Conservation (phyloP, 2,797 vertebrate genomes). For the Sebastes goodei region DNA sequence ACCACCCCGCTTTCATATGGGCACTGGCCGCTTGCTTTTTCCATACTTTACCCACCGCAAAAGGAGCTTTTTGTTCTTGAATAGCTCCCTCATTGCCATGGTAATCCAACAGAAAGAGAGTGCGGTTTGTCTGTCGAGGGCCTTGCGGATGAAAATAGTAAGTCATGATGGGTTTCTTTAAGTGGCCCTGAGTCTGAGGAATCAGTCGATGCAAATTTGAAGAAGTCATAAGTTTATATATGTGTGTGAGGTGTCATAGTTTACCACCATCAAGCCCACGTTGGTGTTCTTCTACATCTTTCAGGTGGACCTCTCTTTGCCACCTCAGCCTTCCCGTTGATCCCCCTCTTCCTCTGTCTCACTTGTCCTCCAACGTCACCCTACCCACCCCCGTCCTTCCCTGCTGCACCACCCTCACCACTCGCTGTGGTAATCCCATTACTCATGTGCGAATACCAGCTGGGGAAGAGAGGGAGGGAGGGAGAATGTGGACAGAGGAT, state of each 20-base stretch:
- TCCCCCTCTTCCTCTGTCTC: slow-evolving; percentile 61
- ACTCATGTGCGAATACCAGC: slow-evolving; percentile 85
- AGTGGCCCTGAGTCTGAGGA: slow-evolving; percentile 60
- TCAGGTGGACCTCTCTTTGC: slow-evolving; percentile 34
- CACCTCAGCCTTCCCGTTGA: slow-evolving; percentile 34
- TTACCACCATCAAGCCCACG: background rate
- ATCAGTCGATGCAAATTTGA: slow-evolving; percentile 33
- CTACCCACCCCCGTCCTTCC: slow-evolving; percentile 43
- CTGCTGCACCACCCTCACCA: slow-evolving; percentile 65
- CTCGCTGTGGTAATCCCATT: slow-evolving; percentile 85
- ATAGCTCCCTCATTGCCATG: slow-evolving; percentile 81
- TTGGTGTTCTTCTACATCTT: slow-evolving; percentile 14
- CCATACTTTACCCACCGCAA: slow-evolving; percentile 74
- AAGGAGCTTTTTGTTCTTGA: slow-evolving; percentile 78
- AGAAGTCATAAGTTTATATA: background rate
- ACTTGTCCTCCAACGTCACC: slow-evolving; percentile 65
- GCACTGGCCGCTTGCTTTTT: slow-evolving; percentile 67
- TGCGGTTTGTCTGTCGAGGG: slow-evolving; percentile 71
- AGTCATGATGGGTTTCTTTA: slow-evolving; percentile 60
- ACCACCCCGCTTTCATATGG: slow-evolving; percentile 71
- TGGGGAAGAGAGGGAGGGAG: slow-evolving; percentile 68
- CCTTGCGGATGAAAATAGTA: slow-evolving; percentile 72
- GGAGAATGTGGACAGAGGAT: slow-evolving; percentile 73
- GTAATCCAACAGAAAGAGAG: slow-evolving; percentile 74
- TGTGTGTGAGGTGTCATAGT: background rate